Evolutionary conservation across 2,888 invertebrate species (phyloP), one percentile per base, ranked within the genome.

Genomic region (Tridacna gigas): DNA sequence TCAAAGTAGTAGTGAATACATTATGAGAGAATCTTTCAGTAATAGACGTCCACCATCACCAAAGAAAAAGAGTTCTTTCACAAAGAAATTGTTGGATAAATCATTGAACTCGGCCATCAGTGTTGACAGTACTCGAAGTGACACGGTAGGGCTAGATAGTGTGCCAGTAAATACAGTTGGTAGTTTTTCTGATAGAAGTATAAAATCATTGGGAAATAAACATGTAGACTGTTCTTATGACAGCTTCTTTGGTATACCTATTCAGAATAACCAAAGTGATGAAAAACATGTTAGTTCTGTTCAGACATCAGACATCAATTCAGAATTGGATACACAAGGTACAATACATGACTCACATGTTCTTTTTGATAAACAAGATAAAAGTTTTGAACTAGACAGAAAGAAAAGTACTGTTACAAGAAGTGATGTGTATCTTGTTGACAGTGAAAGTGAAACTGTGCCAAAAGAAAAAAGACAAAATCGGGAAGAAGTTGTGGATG

Each of bases 41-140:
- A 87, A 87, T 63, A 79, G 74, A n/a, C 75, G 87, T 47, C 87
- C 87, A 20, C 75, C 79, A 15, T 85, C 87, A 7, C 84, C 84
- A 61, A 82, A 80, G 56, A 86, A 86, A 73, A 82, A 73, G 37
- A 47, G 47, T 9, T 79, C 84, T 56, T n/a, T 82, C 4, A 75
- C 79, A 22, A 77, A 80, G 73, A 87, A 82, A 77, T 56, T 83
- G 13, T 28, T 79, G 28, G 77, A 81, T 25, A 77, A 51, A 25
- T 76, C 80, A 51, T 13, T n/a, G 20, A 65, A 37, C 20, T 37
- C n/a, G 20, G 66, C 51, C 37, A 37, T 2, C 7, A 37, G 7
- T 13, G 56, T 9, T 71, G 26, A 71, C 71, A 71, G 71, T 71
- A 51, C 71, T 71, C 25, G 65, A 48, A 76, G 26, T 45, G 48